These are phyloP conservation scores for Eristalis arbustorum DNA, from an alignment of 2,888 invertebrate genomes.

Conservation along the genomic window DNA sequence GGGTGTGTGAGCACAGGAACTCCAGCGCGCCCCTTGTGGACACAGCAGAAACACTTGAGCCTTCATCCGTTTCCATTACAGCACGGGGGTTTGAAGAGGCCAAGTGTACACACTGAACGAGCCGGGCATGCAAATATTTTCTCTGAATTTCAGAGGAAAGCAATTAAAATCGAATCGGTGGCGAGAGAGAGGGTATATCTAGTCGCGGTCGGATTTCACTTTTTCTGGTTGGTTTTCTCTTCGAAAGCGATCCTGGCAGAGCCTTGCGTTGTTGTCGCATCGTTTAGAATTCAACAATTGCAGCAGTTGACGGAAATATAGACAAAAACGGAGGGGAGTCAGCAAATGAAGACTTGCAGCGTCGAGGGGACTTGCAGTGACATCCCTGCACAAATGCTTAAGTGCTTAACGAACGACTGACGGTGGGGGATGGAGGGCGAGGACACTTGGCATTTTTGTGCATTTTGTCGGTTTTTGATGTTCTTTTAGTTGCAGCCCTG, in stretches of 20 bases:
- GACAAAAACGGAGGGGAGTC: neutral
- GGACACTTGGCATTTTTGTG: neutral
- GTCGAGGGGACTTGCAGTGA: neutral
- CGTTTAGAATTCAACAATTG: conserved; percentile 56
- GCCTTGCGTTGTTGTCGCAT: neutral
- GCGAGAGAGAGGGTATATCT: conserved; percentile 23
- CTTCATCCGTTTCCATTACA: conserved; percentile 14
- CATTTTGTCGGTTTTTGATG: neutral
- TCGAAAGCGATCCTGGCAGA: neutral
- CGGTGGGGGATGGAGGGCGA: too few species aligned
- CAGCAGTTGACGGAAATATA: conserved; percentile 32
- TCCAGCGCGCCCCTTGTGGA: neutral
- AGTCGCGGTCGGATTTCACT: neutral
- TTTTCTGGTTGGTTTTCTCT: neutral
- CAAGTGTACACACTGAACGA: conserved; percentile 6
- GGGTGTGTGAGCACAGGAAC: too few species aligned
- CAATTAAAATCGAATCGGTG: conserved; percentile 62
- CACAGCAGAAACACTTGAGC: neutral
- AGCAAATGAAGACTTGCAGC: neutral
- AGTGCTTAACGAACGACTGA: neutral
- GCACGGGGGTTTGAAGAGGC: neutral
- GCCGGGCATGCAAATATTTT: conserved; percentile 54
- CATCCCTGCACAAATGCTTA: neutral
- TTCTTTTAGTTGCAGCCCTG: neutral
- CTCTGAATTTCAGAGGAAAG: conserved; percentile 52